phyloP scores from a whole-genome alignment of 2,888 invertebrate species.

The Cancer borealis region DNA sequence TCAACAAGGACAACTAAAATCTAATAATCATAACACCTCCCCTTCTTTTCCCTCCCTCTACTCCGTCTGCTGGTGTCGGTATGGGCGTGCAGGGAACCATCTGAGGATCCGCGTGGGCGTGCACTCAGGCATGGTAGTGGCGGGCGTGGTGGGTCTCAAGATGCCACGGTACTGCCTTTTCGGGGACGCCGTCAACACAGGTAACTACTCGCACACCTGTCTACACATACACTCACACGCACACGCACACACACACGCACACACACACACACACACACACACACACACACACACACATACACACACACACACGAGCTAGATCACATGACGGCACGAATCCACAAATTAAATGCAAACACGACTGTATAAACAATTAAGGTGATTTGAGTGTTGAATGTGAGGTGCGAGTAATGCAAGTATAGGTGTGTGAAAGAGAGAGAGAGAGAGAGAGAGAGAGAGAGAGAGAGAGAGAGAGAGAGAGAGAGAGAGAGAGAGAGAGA shows the following conservation, averaged over 20 bases:
- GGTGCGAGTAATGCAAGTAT: too few species aligned
- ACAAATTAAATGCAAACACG: neutral
- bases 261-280: conserved; percentile 20
- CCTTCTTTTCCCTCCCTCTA: neutral
- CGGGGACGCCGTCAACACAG: conserved; percentile 77
- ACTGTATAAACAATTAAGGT: neutral
- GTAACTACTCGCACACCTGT: conserved; percentile 45
- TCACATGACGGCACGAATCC: neutral
- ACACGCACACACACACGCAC: conserved; percentile 20
- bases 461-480: neutral
- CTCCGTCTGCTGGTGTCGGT: neutral
- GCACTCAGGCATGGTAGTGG: conserved; percentile 94
- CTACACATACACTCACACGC: neutral
- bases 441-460: conserved; percentile 12
- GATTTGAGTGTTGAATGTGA: too few species aligned
- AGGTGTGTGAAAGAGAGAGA: neutral
- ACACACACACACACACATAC: conserved; percentile 12
- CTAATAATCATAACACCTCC: neutral
- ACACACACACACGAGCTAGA: neutral
- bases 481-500: conserved; percentile 12
- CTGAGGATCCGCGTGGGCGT: conserved; percentile 91
- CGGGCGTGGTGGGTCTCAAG: conserved; percentile 95
- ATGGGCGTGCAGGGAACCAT: conserved; percentile 81
- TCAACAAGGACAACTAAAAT: neutral
- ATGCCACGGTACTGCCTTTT: conserved; percentile 87